Evolutionary conservation across 1,140 invertebrate species (phyloP).

Genomic region (Paraescarpia echinospica): DNA sequence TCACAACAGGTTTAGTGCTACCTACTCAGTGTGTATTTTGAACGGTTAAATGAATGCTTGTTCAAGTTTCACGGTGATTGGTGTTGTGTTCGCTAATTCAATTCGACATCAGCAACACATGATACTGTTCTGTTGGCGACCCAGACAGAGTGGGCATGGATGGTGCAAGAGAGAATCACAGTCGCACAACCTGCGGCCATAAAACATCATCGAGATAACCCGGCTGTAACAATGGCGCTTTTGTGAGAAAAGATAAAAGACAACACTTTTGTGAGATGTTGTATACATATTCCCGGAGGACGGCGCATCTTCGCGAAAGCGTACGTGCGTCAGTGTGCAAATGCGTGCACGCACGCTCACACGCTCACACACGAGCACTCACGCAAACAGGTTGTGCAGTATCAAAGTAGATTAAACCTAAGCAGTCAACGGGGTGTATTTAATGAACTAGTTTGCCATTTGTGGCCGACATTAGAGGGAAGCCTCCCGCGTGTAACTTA

Average conservation of each 20-base stretch:
- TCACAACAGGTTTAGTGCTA: background rate
- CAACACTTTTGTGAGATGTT: background rate
- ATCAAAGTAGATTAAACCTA: background rate
- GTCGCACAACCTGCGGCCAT: background rate
- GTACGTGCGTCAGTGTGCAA: background rate
- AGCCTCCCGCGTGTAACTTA: background rate
- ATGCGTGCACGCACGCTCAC: background rate
- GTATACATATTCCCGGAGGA: background rate
- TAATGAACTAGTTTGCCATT: background rate
- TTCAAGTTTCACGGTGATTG: background rate
- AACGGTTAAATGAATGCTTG: background rate
- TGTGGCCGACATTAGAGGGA: background rate
- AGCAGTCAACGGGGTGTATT: background rate
- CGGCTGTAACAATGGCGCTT: background rate
- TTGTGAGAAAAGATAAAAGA: background rate
- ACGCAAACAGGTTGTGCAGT: background rate
- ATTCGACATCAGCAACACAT: background rate
- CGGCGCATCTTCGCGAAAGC: background rate
- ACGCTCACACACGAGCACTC: background rate
- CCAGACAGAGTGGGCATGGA: background rate
- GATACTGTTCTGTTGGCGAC: background rate
- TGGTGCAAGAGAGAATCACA: background rate
- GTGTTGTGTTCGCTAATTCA: background rate
- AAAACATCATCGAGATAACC: background rate
- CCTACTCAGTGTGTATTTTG: background rate